phyloP scores from a whole-genome alignment of 2,888 invertebrate species.

The Phortica magna region DNA sequence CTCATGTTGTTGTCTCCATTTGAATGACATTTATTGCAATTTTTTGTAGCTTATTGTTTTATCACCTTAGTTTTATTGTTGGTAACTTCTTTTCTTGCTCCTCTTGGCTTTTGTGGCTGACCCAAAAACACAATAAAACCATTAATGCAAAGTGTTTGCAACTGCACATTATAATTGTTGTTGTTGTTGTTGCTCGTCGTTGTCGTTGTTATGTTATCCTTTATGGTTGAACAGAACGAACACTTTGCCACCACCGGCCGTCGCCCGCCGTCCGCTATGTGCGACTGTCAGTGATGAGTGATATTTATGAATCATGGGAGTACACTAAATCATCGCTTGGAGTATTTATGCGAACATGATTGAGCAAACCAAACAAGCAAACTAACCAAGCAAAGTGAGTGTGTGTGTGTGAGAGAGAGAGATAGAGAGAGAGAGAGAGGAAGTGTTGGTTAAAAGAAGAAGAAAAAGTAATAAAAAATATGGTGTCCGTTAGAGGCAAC shows the following conservation, averaged over 20 bases:
- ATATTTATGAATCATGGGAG: conserved; percentile 72
- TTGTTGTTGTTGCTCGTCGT: too few species aligned
- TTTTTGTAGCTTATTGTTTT: not conserved
- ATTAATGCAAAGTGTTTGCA: not conserved
- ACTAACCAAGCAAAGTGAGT: not conserved
- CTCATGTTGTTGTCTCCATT: not conserved
- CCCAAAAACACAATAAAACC: not conserved
- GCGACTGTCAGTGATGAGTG: conserved; percentile 47
- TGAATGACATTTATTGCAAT: not conserved
- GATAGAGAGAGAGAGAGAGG: too few species aligned
- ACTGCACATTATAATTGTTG: too few species aligned
- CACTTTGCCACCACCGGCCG: too few species aligned
- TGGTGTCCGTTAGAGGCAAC: conserved; percentile 16
- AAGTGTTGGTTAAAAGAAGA: not conserved
- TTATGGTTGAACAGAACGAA: too few species aligned
- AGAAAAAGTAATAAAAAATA: not conserved
- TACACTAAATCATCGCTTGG: conserved; percentile 59
- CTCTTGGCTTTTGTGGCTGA: not conserved
- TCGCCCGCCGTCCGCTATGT: too few species aligned
- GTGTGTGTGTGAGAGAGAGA: too few species aligned
- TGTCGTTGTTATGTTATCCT: too few species aligned
- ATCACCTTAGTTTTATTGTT: too few species aligned
- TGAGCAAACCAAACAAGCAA: not conserved
- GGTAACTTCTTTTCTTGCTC: not conserved
- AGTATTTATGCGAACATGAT: conserved; percentile 43